Conservation (phyloP, 2,113 vertebrate genomes). For the Myiopsitta monachus region DNA sequence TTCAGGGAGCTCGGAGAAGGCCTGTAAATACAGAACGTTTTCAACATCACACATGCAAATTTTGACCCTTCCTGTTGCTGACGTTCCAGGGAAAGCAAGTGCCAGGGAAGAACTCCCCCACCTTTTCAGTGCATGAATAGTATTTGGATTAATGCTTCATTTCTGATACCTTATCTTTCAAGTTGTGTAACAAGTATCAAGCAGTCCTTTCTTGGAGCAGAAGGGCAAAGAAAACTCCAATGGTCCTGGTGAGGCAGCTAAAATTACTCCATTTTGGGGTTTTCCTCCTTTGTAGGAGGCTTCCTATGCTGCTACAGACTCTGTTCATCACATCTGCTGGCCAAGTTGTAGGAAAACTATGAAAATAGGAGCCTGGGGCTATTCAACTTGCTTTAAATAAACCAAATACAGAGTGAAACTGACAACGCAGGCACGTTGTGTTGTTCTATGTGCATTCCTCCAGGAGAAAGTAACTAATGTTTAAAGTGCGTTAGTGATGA, state of each 20-base stretch:
- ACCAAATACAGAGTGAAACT: neutral
- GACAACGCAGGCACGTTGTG: rapidly evolving
- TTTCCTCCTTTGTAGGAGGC: neutral
- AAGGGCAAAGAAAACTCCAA: neutral
- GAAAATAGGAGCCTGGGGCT: neutral
- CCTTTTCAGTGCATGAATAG: neutral
- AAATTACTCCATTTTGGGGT: neutral
- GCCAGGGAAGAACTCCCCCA: neutral
- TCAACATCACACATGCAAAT: neutral
- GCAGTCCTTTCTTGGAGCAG: neutral
- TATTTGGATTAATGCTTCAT: neutral
- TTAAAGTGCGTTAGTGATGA: neutral
- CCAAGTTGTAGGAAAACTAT: neutral
- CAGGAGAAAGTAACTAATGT: neutral
- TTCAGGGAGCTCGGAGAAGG: neutral
- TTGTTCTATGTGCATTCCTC: neutral
- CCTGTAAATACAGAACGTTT: neutral
- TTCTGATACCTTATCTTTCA: neutral
- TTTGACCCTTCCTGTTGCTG: neutral
- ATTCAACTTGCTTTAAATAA: neutral
- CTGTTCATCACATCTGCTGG: neutral
- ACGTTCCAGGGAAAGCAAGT: neutral
- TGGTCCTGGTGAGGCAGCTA: neutral
- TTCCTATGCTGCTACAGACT: neutral
- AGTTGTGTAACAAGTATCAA: neutral